These are phyloP conservation scores for Drosophila baimaii DNA, from an alignment of 1,140 invertebrate genomes.

Conservation along the genomic window DNA sequence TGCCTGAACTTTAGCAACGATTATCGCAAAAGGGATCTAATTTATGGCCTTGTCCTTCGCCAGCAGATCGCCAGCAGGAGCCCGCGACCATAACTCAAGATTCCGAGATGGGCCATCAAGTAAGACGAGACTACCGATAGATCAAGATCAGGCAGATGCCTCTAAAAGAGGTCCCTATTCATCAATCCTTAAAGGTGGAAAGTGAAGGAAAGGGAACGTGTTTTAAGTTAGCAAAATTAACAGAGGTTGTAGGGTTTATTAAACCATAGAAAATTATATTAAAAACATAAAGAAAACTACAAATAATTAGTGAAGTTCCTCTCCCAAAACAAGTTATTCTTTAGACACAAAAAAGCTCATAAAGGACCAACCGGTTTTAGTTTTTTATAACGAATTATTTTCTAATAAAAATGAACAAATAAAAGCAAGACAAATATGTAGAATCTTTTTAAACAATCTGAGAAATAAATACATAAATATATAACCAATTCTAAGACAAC, in stretches of 20 bases:
- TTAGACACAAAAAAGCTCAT: not conserved
- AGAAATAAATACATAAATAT: not conserved
- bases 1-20: slow-evolving; percentile 6
- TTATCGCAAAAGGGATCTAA: slow-evolving; percentile 54
- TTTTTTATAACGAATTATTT: not conserved
- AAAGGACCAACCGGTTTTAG: not conserved
- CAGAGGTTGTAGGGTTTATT: not conserved
- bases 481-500: not conserved
- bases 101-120: slow-evolving; percentile 33
- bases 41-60: slow-evolving; percentile 55
- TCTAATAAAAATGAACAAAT: not conserved
- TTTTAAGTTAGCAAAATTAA: not conserved
- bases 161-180: slow-evolving; percentile 2
- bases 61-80: slow-evolving; percentile 34
- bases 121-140: slow-evolving; percentile 17
- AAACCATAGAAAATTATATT: not conserved
- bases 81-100: slow-evolving; percentile 63
- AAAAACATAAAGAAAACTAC: not conserved
- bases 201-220: not conserved
- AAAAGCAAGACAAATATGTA: not conserved
- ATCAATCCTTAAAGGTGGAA: slow-evolving; percentile 14
- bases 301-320: not conserved
- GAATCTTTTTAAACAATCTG: not conserved
- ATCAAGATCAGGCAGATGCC: slow-evolving; percentile 26
- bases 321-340: not conserved